Evolutionary conservation across 64 coral and sea anemone species (phyloP).

Genomic region (Platygyra sinensis): DNA sequence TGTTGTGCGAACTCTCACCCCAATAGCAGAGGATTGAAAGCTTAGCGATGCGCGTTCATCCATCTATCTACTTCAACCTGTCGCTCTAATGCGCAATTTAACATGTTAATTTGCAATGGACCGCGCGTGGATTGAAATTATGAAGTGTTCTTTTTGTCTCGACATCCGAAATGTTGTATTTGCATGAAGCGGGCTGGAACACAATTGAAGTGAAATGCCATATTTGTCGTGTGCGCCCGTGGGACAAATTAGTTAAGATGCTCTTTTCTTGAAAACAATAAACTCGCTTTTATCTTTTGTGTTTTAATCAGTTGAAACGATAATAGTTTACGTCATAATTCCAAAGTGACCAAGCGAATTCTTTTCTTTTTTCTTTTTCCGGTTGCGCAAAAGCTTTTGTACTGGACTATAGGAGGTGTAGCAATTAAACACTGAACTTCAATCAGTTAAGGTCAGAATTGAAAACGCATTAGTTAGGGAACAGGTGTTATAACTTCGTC

Average conservation of each 20-base stretch:
- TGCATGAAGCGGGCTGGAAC: neutral
- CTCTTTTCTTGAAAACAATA: slow-evolving; percentile 12
- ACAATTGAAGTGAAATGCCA: neutral
- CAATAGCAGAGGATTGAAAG: neutral
- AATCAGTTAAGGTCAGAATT: too few species aligned
- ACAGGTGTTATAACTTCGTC: too few species aligned
- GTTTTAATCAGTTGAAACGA: slow-evolving; percentile 17
- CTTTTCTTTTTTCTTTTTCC: slow-evolving; percentile 3
- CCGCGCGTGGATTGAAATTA: neutral
- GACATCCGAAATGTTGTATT: neutral
- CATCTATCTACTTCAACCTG: neutral
- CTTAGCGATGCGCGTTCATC: too few species aligned
- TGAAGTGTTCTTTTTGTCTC: neutral
- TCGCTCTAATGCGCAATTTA: neutral
- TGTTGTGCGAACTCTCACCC: neutral
- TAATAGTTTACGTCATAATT: slow-evolving; percentile 10
- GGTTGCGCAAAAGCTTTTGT: neutral
- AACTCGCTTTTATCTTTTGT: neutral
- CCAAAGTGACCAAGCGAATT: slow-evolving; percentile 10
- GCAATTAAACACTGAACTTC: neutral
- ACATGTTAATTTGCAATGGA: neutral
- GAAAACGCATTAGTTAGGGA: too few species aligned
- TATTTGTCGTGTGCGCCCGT: neutral
- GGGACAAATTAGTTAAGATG: slow-evolving; percentile 18
- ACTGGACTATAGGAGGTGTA: neutral